A percentile compares a stretch with the other conserved stretches of the same genome.
Evolutionary conservation across 1,140 invertebrate species (phyloP).

Genomic region (Diabrotica undecimpunctata): DNA sequence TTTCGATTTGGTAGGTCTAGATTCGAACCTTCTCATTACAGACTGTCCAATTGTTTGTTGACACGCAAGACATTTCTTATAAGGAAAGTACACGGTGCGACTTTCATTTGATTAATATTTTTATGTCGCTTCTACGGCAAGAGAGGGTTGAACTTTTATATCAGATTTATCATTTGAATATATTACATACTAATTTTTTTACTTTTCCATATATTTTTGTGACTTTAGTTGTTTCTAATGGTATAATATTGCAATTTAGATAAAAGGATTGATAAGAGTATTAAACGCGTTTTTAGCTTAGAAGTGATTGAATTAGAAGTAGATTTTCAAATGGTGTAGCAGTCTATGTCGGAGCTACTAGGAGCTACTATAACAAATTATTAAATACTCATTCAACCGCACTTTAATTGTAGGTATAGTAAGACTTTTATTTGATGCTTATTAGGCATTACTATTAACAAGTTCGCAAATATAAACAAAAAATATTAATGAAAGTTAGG

Average conservation of each 20-base stretch:
- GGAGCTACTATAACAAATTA: too few relatives aligned
- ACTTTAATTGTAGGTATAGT: too few relatives aligned
- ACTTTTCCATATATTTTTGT: background rate
- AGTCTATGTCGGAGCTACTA: too few relatives aligned
- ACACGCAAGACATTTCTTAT: slow-evolving; percentile 11
- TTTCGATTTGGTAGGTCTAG: background rate
- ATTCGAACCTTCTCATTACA: slow-evolving; percentile 13
- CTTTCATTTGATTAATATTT: slow-evolving; percentile 1
- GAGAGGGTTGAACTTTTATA: background rate
- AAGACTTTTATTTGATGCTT: too few relatives aligned
- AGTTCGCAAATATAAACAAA: too few relatives aligned
- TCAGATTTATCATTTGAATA: background rate
- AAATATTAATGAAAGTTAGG: too few relatives aligned
- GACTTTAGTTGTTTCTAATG: background rate
- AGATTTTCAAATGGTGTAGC: too few relatives aligned
- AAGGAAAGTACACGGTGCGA: background rate
- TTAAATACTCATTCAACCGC: too few relatives aligned
- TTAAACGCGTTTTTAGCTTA: background rate
- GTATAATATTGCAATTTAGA: slow-evolving; percentile 3
- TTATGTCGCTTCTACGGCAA: background rate
- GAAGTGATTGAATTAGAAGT: too few relatives aligned
- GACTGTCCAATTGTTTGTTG: slow-evolving; percentile 9
- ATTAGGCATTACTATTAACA: too few relatives aligned
- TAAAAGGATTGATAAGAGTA: background rate
- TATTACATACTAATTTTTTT: background rate